Percentiles rank a stretch among this genome's conserved stretches.
Evolutionary conservation across 2,113 vertebrate species (phyloP).

Genomic region (Phrynosoma blainvillii): DNA sequence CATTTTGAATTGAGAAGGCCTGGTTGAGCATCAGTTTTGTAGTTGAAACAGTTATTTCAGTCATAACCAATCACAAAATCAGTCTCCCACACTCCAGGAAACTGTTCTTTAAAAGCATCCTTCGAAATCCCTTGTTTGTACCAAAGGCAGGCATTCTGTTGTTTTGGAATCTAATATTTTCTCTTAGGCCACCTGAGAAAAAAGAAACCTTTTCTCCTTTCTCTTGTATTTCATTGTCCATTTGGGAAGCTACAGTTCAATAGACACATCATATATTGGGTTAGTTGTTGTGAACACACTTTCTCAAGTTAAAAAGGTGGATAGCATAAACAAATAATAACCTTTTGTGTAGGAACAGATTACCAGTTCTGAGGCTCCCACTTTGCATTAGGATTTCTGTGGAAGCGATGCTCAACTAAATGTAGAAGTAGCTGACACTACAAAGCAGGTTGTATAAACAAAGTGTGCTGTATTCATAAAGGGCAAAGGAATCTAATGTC

Average conservation of each 20-base stretch:
- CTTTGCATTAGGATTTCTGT: background rate
- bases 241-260: background rate
- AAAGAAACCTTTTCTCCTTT: background rate
- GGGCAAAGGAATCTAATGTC: background rate
- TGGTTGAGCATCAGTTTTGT: background rate
- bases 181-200: background rate
- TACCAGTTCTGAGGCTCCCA: background rate
- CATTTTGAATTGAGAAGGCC: background rate
- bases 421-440: background rate
- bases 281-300: background rate
- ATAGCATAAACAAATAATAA: background rate
- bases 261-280: background rate
- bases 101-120: background rate
- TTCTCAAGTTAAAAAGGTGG: background rate
- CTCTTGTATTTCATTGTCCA: background rate
- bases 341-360: background rate
- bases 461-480: background rate
- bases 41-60: background rate
- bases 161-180: background rate
- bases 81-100: background rate
- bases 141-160: background rate
- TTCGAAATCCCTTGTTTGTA: background rate
- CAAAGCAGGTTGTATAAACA: background rate
- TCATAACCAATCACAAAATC: background rate
- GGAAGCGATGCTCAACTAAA: constrained; percentile 1